phyloP scores from a whole-genome alignment of 2,888 invertebrate species.

The Acleris cristana region DNA sequence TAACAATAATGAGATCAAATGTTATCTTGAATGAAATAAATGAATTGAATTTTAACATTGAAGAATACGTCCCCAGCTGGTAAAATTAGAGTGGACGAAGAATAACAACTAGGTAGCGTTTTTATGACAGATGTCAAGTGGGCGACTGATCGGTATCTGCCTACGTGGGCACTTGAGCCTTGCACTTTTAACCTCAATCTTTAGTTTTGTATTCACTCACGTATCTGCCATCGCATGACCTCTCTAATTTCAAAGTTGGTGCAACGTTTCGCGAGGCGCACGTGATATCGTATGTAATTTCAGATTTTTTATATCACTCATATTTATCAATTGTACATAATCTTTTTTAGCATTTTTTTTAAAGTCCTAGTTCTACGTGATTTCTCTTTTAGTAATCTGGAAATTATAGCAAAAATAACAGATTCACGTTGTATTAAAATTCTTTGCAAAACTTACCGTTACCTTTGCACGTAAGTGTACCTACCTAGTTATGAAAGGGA shows the following conservation, averaged over 20 bases:
- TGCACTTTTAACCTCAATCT: slow-evolving; percentile 44
- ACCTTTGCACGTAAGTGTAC: no score
- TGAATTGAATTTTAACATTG: no score
- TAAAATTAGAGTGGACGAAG: slow-evolving; percentile 1
- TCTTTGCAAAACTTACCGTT: no score
- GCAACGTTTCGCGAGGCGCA: neutral
- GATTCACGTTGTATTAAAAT: no score
- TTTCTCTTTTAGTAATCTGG: no score
- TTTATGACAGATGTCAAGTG: slow-evolving; percentile 39
- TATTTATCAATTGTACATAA: no score
- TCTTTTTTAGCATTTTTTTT: no score
- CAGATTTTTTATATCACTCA: neutral
- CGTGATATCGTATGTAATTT: neutral
- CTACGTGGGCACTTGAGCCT: slow-evolving; percentile 52
- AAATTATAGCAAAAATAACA: no score
- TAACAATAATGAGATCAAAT: no score
- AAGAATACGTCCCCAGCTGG: neutral
- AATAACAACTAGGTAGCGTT: slow-evolving; percentile 27
- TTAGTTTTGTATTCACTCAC: slow-evolving; percentile 10
- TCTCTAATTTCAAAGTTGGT: slow-evolving; percentile 5
- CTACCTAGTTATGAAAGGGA: no score
- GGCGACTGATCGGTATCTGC: slow-evolving; percentile 53
- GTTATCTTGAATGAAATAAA: no score
- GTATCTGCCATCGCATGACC: slow-evolving; percentile 16
- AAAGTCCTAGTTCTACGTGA: no score